phyloP scores from a whole-genome alignment of 1,140 invertebrate species.

The Caenorhabditis latens region DNA sequence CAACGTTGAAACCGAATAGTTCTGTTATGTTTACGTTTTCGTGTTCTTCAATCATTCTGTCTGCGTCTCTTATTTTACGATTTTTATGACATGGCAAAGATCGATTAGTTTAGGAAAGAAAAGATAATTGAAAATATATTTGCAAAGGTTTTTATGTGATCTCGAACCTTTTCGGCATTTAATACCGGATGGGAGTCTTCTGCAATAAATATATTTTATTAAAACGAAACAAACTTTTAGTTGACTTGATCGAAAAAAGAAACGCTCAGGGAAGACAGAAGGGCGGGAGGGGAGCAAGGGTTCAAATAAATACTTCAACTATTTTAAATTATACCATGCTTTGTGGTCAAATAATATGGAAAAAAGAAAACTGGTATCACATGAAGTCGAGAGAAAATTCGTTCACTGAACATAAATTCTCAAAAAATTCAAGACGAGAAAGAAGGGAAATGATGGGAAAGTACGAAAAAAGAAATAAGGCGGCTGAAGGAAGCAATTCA shows the following conservation, averaged over 20 bases:
- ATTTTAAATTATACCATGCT: not conserved
- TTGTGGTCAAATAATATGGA: not conserved
- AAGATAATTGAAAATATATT: not conserved
- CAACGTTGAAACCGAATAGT: not conserved
- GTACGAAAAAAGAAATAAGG: not conserved
- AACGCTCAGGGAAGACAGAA: not conserved
- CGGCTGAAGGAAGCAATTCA: not conserved
- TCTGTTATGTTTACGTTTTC: conserved; percentile 29
- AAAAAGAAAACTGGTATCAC: not conserved
- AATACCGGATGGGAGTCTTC: not conserved
- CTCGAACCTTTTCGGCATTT: not conserved
- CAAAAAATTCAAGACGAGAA: not conserved
- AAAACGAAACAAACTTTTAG: not conserved
- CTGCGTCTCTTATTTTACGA: not conserved
- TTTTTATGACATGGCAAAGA: not conserved
- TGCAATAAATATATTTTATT: conserved; percentile 47
- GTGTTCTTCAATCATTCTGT: not conserved
- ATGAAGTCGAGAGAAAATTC: not conserved
- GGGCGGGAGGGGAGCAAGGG: not conserved
- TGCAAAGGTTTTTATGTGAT: conserved; percentile 29
- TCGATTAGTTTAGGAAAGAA: conserved; percentile 7
- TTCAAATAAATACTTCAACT: conserved; percentile 30
- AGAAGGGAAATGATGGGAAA: not conserved
- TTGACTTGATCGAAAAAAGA: not conserved
- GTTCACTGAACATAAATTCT: not conserved